phyloP scores from a whole-genome alignment of 2,113 vertebrate genomes.

The Phainopepla nitens region DNA sequence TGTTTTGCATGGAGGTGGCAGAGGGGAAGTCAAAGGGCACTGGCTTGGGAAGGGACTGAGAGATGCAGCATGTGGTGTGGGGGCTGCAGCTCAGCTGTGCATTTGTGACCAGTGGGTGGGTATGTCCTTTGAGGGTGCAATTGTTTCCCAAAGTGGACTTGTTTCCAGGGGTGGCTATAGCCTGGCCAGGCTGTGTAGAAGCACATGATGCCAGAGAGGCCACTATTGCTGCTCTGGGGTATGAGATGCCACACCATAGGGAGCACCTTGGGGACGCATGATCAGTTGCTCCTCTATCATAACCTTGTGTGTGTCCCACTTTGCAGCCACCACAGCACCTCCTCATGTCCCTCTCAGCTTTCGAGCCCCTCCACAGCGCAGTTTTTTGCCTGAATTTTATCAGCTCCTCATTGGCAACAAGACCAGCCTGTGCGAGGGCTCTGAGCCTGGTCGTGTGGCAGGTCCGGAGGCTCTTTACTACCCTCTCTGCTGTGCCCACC shows the following conservation, averaged over 20 bases:
- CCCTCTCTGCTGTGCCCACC: too few species aligned
- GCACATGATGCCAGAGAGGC: background rate
- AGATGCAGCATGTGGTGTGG: accelerated
- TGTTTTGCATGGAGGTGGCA: background rate
- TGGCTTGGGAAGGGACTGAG: background rate
- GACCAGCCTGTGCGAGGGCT: background rate
- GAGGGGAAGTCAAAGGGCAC: background rate
- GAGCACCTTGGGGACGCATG: accelerated
- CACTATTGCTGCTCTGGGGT: background rate
- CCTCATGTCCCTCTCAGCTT: background rate
- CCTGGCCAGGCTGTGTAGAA: background rate
- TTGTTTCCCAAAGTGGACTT: background rate
- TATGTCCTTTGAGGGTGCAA: background rate
- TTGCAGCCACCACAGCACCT: background rate
- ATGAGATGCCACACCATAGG: background rate
- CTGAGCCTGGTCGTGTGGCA: background rate
- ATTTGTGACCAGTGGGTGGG: background rate
- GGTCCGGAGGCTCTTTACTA: accelerated
- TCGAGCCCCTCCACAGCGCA: accelerated
- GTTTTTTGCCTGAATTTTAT: background rate
- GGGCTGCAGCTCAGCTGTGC: background rate
- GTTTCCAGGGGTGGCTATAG: background rate
- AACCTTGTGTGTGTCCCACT: accelerated
- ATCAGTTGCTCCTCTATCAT: background rate
- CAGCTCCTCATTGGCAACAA: background rate